These are phyloP conservation scores for Craseonycteris thonglongyai DNA, from an alignment of 2,113 vertebrate species.

Conservation along the genomic window DNA sequence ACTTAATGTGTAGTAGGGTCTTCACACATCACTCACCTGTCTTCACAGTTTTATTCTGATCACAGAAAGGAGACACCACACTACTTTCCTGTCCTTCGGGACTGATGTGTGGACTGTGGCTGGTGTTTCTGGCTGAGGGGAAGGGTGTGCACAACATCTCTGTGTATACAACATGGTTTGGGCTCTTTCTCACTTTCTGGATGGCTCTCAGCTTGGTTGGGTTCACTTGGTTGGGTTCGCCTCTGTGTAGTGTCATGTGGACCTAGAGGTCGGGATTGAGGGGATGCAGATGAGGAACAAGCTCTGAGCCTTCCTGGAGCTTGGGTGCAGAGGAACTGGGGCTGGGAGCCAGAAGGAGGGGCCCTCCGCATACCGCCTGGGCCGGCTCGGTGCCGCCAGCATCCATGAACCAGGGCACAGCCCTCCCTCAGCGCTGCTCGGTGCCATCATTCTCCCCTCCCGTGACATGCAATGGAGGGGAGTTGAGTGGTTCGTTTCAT, in stretches of 20 bases:
- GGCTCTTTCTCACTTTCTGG: background rate
- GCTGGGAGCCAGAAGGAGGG: conserved; percentile 45
- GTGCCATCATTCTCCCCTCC: conserved; percentile 74
- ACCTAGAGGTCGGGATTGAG: background rate
- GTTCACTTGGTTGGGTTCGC: conserved; percentile 30
- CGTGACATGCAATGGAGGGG: conserved; percentile 77
- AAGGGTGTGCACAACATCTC: background rate
- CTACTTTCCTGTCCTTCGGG: background rate
- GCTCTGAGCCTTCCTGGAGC: background rate
- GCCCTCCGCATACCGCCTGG: conserved; percentile 41
- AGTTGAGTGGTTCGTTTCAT: conserved; percentile 82
- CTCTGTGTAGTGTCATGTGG: conserved; percentile 14
- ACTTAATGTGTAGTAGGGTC: background rate
- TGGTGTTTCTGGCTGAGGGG: background rate
- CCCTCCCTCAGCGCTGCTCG: conserved; percentile 59
- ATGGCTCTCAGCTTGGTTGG: background rate
- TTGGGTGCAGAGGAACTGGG: background rate
- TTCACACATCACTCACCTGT: background rate
- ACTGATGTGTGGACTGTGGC: background rate
- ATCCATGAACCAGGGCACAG: conserved; percentile 58
- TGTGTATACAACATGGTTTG: background rate
- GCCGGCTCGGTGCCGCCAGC: conserved; percentile 54
- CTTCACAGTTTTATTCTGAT: background rate
- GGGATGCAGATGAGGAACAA: background rate
- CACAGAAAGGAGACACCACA: background rate